phyloP scores from a whole-genome alignment of 1,140 invertebrate genomes.

The Hirudo medicinalis region DNA sequence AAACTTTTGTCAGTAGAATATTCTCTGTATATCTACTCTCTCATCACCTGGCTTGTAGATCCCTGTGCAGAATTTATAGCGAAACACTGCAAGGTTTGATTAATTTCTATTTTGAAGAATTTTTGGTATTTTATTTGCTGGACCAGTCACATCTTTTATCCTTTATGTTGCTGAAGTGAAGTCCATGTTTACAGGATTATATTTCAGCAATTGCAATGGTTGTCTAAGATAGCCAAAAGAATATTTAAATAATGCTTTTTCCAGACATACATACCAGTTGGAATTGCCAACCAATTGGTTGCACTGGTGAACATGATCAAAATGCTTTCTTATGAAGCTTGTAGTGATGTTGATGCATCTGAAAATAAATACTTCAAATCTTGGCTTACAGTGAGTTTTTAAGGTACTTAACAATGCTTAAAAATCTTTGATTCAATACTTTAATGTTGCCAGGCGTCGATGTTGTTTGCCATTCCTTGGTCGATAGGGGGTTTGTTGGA shows the following conservation, averaged over 20 bases:
- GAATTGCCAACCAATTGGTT: constrained; percentile 32
- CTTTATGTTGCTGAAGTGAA: too few relatives aligned
- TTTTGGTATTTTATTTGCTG: too few relatives aligned
- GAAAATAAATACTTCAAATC: constrained; percentile 36
- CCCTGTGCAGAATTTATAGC: constrained; percentile 36
- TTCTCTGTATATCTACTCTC: constrained; percentile 27
- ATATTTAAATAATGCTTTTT: not conserved
- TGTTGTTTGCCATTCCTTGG: constrained; percentile 40
- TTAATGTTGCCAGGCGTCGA: not conserved
- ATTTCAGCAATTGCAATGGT: too few relatives aligned
- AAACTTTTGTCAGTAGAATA: constrained; percentile 30
- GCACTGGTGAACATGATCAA: constrained; percentile 39
- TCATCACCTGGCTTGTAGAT: constrained; percentile 44
- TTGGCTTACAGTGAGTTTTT: constrained; percentile 32
- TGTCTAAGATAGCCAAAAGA: not conserved
- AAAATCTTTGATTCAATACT: too few relatives aligned
- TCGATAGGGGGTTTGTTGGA: constrained; percentile 36
- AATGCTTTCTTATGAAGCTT: constrained; percentile 34
- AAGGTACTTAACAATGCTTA: not conserved
- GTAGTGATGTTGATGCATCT: constrained; percentile 30
- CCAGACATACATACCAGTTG: constrained; percentile 7
- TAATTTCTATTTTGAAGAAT: not conserved
- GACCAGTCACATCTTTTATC: too few relatives aligned
- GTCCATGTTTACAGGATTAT: too few relatives aligned
- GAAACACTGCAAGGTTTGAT: constrained; percentile 48